phyloP scores from a whole-genome alignment of 2,797 vertebrate species.

The Naso thynnoides region DNA sequence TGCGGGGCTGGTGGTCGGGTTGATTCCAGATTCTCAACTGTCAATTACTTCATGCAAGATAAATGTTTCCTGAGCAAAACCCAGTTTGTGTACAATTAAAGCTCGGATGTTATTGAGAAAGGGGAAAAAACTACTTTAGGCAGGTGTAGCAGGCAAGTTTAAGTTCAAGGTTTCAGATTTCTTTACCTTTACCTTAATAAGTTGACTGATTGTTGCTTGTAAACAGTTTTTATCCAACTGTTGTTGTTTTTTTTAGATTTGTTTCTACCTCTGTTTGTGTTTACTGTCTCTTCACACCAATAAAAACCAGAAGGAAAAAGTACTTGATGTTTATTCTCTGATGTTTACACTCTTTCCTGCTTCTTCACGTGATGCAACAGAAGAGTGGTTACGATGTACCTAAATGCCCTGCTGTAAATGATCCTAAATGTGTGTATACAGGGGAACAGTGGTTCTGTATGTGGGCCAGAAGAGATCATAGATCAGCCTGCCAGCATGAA shows the following conservation, averaged over 20 bases:
- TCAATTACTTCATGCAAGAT: too few relatives aligned
- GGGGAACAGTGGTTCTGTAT: constrained; percentile 7
- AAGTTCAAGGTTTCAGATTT: too few relatives aligned
- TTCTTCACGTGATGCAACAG: background rate
- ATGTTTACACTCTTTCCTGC: background rate
- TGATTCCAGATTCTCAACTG: too few relatives aligned
- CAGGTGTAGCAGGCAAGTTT: too few relatives aligned
- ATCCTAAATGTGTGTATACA: constrained; percentile 21
- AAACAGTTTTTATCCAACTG: too few relatives aligned
- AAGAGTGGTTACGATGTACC: background rate
- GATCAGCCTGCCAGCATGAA: constrained; percentile 56
- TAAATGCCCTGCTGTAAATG: constrained; percentile 16
- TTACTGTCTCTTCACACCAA: background rate
- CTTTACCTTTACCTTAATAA: too few relatives aligned
- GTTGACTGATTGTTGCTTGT: background rate
- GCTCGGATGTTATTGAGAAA: too few relatives aligned
- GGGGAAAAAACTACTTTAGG: too few relatives aligned
- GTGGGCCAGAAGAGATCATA: constrained; percentile 46
- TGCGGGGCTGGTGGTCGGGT: too few relatives aligned
- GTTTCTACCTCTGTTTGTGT: background rate
- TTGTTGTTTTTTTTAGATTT: too few relatives aligned
- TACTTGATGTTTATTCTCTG: background rate
- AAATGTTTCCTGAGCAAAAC: too few relatives aligned
- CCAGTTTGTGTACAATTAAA: too few relatives aligned
- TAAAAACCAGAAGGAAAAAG: background rate